Evolutionary conservation across 1,140 invertebrate genomes (phyloP), one percentile per base, ranked within the genome.

Genomic region (Heterodera carotae): DNA sequence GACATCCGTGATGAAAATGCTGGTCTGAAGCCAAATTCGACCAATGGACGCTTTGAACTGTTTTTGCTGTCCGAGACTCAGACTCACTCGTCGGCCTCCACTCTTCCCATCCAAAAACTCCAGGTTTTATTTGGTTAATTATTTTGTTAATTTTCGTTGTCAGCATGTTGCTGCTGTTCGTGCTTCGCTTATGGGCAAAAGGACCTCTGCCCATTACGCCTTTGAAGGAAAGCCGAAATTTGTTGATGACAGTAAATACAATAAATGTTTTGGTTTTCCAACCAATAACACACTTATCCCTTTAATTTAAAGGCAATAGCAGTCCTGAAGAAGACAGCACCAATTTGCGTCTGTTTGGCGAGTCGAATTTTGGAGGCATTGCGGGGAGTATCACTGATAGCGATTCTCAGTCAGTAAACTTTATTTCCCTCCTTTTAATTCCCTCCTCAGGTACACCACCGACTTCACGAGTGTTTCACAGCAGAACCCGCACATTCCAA

Each of bases 401-500:
- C 59, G 72, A 74, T 29, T 56, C 72, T n/a, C 43, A 74, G 48
- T 74, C 62, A 36, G 43, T 67, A 15, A 25, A 75, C n/a, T 1
- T 76, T 5, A 22, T 27, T 43, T 18, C n/a, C 3, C 39, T 76
- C 34, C 1, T 15, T 34, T 53, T 77, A 6, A 36, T 60, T 43
- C n/a, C 39, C 15, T 29, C 27, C 80, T 80, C 31, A 78, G 77
- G 53, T 78, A 67, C 33, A 76, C 78, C 33, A 79, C 78, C 25
- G 67, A 81, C 29, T 81, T 79, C 53, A 80, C 78, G 34, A 80
- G 76, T 34, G 78, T 79, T 27, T 79, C 78, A 15, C 78, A 81
- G 39, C 78, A 79, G 60, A 29, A 70, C 29, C 48, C 48, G 22
- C 48, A 56, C 12, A 5, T 56, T 12, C 48, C 48, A 5, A 56